Evolutionary conservation across 2,888 invertebrate species (phyloP).

Genomic region (Megastigmus dorsalis): DNA sequence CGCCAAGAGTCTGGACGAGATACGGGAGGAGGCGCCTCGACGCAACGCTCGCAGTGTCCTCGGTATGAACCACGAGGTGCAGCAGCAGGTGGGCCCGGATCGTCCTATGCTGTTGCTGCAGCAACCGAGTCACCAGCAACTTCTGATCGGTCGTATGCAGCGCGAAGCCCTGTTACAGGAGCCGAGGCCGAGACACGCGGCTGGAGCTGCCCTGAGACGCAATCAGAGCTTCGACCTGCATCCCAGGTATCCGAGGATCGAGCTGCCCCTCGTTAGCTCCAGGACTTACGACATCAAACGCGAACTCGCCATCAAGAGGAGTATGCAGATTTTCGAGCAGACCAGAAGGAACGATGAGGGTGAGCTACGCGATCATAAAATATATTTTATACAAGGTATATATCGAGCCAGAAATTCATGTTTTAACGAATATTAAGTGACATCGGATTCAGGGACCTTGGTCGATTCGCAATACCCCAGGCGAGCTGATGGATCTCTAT

Average conservation of each 20-base stretch:
- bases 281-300: constrained; percentile 68
- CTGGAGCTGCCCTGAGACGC: constrained; percentile 59
- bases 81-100: no score
- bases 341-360: constrained; percentile 24
- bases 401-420: no score
- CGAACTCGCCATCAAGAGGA: constrained; percentile 48
- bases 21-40: constrained; percentile 63
- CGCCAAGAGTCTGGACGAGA: constrained; percentile 68
- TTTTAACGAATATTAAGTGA: no score
- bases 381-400: no score
- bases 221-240: constrained; percentile 71
- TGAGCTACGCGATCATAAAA: no score
- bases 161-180: no score
- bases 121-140: not conserved
- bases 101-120: no score
- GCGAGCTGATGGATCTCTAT: no score
- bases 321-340: constrained; percentile 39
- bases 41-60: constrained; percentile 45
- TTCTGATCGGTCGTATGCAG: constrained; percentile 18
- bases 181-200: no score
- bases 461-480: no score
- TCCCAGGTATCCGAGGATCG: constrained; percentile 47
- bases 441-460: no score
- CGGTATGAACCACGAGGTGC: not conserved
- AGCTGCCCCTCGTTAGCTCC: constrained; percentile 59